Evolutionary conservation across 2,888 invertebrate genomes (phyloP).

Genomic region (Cyclophora albipunctata): DNA sequence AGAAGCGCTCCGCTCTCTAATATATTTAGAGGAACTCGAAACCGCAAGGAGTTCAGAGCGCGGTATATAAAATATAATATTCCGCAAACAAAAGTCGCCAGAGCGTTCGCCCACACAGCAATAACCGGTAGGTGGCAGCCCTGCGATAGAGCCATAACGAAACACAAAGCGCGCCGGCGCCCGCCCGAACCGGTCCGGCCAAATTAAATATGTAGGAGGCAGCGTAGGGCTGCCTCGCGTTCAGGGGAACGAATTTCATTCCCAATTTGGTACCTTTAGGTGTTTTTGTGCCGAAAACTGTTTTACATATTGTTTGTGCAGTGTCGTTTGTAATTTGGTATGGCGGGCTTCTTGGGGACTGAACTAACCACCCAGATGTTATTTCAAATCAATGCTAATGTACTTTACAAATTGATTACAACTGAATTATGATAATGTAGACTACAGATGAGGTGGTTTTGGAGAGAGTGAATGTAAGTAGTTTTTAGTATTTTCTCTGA

Average conservation of each 20-base stretch:
- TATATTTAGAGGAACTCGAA: too few relatives aligned
- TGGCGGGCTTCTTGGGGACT: too few relatives aligned
- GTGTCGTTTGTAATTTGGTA: neutral
- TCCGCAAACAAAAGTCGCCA: neutral
- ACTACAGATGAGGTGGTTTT: too few relatives aligned
- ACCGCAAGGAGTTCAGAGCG: neutral
- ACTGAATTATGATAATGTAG: too few relatives aligned
- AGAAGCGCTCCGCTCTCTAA: too few relatives aligned
- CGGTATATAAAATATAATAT: neutral
- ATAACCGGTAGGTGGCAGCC: constrained; percentile 14
- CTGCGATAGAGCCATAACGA: constrained; percentile 69
- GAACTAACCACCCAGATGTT: too few relatives aligned
- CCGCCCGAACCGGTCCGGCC: constrained; percentile 70
- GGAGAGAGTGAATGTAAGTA: too few relatives aligned
- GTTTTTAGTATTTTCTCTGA: too few relatives aligned
- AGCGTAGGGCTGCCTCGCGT: constrained; percentile 42
- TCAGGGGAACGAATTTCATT: too few relatives aligned
- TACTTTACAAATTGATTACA: too few relatives aligned
- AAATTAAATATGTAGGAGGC: constrained; percentile 75
- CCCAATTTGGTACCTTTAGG: neutral
- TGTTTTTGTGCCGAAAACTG: constrained; percentile 2
- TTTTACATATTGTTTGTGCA: constrained; percentile 17
- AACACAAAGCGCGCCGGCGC: constrained; percentile 64
- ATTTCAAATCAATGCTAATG: too few relatives aligned
- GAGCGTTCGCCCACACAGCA: constrained; percentile 18